phyloP scores from a whole-genome alignment of 2,888 invertebrate genomes.

The Fragum fragum region DNA sequence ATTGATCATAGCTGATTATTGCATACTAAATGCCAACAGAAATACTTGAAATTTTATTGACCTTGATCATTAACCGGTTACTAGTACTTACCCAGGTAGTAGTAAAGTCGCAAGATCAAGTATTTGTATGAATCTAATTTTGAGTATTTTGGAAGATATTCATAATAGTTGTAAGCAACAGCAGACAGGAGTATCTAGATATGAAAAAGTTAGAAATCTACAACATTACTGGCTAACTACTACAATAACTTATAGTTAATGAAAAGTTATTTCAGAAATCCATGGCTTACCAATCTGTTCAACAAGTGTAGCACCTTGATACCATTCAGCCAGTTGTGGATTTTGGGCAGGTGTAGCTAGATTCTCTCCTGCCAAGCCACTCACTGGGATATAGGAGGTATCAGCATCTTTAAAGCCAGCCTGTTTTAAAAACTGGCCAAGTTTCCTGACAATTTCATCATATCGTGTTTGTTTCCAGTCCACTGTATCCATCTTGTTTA shows the following conservation, averaged over 20 bases:
- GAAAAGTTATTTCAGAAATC: background rate
- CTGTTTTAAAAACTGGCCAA: slow-evolving; percentile 92
- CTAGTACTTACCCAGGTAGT: no score
- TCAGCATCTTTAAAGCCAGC: slow-evolving; percentile 96
- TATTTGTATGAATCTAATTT: no score
- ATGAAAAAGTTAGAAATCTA: no score
- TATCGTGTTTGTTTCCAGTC: slow-evolving; percentile 97
- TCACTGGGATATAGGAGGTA: slow-evolving; percentile 96
- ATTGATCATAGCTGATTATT: no score
- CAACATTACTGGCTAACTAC: no score
- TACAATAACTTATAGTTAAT: background rate
- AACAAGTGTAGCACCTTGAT: slow-evolving; percentile 94
- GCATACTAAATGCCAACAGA: no score
- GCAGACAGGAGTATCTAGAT: no score
- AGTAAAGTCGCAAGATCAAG: no score
- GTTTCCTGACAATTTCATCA: slow-evolving; percentile 94
- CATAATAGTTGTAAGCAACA: no score
- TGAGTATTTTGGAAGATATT: no score
- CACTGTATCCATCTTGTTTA: slow-evolving; percentile 99
- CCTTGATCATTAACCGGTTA: no score
- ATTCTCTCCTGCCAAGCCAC: slow-evolving; percentile 98
- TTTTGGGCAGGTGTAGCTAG: slow-evolving; percentile 90
- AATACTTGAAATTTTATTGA: no score
- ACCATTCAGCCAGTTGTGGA: slow-evolving; percentile 91
- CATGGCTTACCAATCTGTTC: slow-evolving; percentile 92